Evolutionary conservation across 2,113 vertebrate species (phyloP).

Genomic region (Zingel zingel): DNA sequence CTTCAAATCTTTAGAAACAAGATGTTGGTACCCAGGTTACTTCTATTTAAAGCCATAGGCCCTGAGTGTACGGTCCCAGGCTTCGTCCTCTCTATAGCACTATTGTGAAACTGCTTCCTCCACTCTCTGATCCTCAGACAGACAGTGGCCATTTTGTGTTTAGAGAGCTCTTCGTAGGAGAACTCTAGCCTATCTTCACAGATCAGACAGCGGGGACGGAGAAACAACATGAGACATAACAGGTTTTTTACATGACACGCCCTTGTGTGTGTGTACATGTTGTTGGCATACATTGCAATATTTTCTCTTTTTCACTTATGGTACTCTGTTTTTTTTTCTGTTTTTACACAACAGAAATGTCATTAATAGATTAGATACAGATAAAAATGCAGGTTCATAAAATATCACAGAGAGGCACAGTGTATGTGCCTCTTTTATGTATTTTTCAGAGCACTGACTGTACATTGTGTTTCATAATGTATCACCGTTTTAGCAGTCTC

Average conservation of each 20-base stretch:
- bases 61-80: conserved; percentile 39
- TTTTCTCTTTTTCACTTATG: neutral
- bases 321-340: neutral
- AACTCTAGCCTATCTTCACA: conserved; percentile 33
- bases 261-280: neutral
- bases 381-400: neutral
- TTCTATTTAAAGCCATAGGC: conserved; percentile 43
- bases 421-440: neutral
- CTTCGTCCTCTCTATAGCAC: conserved; percentile 28
- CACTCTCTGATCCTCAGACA: conserved; percentile 55
- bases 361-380: neutral
- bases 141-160: conserved; percentile 79
- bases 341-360: conserved; percentile 11
- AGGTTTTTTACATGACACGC: conserved; percentile 14
- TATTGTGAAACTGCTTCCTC: conserved; percentile 76
- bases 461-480: conserved; percentile 33
- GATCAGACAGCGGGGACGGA: conserved; percentile 31
- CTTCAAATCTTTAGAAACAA: conserved; percentile 20
- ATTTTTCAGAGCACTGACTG: conserved; percentile 1
- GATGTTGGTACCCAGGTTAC: neutral
- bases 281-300: neutral
- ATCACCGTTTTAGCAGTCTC: conserved; percentile 37
- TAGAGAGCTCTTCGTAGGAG: conserved; percentile 17
- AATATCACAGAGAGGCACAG: neutral
- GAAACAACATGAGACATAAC: conserved; percentile 1